Conservation (phyloP, 2,888 invertebrate species). For the Acanthosepion esculentum region DNA sequence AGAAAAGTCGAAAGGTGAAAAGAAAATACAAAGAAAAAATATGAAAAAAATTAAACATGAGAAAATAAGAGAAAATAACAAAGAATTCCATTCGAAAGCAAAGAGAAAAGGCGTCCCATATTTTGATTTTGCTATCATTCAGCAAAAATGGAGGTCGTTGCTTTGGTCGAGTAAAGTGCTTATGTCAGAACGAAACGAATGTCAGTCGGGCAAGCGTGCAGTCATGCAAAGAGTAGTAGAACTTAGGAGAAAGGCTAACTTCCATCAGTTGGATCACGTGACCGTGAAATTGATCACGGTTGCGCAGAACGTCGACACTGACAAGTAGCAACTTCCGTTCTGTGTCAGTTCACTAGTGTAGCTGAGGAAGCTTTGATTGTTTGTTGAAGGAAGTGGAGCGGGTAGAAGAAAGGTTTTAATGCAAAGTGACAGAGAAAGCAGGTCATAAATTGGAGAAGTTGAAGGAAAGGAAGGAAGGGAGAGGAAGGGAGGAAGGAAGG, state of each 20-base stretch:
- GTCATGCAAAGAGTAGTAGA: not conserved
- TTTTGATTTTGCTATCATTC: slow-evolving; percentile 17
- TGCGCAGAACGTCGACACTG: not conserved
- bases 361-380: not conserved
- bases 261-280: not conserved
- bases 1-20: not conserved
- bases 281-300: not conserved
- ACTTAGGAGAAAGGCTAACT: not conserved
- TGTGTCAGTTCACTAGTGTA: not conserved
- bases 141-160: not conserved
- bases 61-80: not conserved
- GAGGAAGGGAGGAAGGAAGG: not conserved
- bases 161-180: slow-evolving; percentile 4
- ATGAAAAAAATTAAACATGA: not conserved
- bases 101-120: not conserved
- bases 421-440: not conserved
- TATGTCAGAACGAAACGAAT: not conserved
- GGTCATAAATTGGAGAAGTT: not conserved
- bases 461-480: not conserved
- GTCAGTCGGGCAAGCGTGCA: not conserved
- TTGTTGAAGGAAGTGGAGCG: not conserved
- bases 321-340: not conserved
- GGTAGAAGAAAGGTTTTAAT: not conserved
- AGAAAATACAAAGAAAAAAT: no score
- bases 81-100: not conserved